Conservation (phyloP, 2,113 vertebrate species). For the Chelonoidis abingdonii region DNA sequence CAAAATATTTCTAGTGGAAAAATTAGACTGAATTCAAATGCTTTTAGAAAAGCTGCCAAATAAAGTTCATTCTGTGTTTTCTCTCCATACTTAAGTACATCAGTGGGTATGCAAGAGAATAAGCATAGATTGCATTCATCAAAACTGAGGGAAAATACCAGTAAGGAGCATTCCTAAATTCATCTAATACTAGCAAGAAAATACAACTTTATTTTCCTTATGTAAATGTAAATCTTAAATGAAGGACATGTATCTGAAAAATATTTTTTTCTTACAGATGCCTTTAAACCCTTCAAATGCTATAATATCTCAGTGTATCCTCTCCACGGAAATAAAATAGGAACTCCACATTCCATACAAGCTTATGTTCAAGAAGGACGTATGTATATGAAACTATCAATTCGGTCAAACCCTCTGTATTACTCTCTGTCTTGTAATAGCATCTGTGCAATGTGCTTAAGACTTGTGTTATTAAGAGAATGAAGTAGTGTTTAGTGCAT, state of each 20-base stretch:
- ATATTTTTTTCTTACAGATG: constrained; percentile 54
- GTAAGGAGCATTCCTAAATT: background rate
- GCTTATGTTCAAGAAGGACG: constrained; percentile 72
- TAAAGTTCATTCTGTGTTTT: background rate
- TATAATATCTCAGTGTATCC: constrained; percentile 83
- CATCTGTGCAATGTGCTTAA: background rate
- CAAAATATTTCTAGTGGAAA: background rate
- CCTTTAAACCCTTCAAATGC: constrained; percentile 66
- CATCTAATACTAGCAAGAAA: background rate
- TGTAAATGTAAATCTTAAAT: background rate
- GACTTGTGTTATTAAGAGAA: background rate
- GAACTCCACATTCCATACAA: constrained; percentile 62
- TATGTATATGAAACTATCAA: constrained; percentile 56
- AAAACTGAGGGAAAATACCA: background rate
- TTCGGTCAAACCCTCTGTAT: background rate
- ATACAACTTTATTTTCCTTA: background rate
- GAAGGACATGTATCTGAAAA: background rate
- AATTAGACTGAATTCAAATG: background rate
- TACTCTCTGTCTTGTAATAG: background rate
- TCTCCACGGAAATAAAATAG: constrained; percentile 44
- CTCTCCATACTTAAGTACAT: accelerated
- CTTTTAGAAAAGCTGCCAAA: background rate
- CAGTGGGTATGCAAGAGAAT: background rate
- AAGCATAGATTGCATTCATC: background rate
- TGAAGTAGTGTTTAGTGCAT: background rate